phyloP scores from a whole-genome alignment of 2,888 invertebrate genomes.

The Helicoverpa assulta region DNA sequence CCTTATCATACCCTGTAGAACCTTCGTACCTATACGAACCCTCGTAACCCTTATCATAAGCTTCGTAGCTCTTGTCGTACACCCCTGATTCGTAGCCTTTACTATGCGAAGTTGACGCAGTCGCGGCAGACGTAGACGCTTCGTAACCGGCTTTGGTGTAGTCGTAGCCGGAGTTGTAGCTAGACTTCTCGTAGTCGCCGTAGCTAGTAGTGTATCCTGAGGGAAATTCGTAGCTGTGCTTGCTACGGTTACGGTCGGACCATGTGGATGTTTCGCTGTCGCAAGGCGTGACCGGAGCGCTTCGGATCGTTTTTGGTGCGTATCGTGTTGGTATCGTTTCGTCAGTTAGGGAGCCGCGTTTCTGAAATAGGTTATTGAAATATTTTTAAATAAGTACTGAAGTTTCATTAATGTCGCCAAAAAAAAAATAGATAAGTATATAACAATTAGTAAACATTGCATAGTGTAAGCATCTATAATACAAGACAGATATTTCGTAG shows the following conservation, averaged over 20 bases:
- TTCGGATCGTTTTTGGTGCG: constrained; percentile 80
- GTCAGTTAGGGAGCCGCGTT: constrained; percentile 84
- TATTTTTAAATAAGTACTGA: background rate
- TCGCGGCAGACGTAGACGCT: constrained; percentile 45
- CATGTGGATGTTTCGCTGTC: constrained; percentile 83
- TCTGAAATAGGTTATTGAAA: constrained; percentile 70
- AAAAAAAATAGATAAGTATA: no score
- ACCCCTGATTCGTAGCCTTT: constrained; percentile 56
- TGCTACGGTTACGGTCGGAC: constrained; percentile 77
- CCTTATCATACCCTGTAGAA: constrained; percentile 69
- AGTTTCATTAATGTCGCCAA: no score
- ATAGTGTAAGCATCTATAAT: no score
- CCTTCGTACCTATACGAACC: constrained; percentile 65
- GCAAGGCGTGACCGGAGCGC: constrained; percentile 87
- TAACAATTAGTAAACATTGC: no score
- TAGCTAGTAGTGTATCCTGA: constrained; percentile 67
- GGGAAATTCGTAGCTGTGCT: constrained; percentile 69
- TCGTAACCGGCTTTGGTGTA: constrained; percentile 56
- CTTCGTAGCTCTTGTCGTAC: constrained; percentile 56
- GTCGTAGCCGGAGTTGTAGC: constrained; percentile 56
- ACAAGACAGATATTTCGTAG: no score
- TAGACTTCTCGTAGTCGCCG: constrained; percentile 64
- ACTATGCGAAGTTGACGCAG: constrained; percentile 44
- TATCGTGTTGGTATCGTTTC: constrained; percentile 72
- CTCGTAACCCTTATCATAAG: constrained; percentile 61